Percentiles rank a stretch among this genome's conserved stretches.
Evolutionary conservation across 2,797 vertebrate genomes (phyloP).

Genomic region (Myotis myotis): DNA sequence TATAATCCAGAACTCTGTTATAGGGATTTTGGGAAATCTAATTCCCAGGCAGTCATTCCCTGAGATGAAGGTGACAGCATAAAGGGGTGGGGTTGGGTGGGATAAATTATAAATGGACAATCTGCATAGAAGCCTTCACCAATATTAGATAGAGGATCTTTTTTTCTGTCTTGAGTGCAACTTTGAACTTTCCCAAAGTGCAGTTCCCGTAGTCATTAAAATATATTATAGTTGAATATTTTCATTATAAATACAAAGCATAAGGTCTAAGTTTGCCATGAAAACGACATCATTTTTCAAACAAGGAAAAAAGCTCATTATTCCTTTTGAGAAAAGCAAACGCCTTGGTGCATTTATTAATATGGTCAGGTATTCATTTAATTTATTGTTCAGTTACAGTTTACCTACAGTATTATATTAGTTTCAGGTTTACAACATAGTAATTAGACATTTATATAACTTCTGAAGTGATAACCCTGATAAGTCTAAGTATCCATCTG

Average conservation of each 20-base stretch:
- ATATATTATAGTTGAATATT: not conserved
- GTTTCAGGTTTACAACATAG: not conserved
- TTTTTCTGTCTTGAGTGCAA: not conserved
- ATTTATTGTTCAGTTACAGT: not conserved
- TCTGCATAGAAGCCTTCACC: not conserved
- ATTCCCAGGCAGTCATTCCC: not conserved
- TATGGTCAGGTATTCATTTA: not conserved
- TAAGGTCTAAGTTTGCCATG: not conserved
- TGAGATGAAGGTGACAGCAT: not conserved
- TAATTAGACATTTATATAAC: not conserved
- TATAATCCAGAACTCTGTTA: not conserved
- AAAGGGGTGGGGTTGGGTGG: not conserved
- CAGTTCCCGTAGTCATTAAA: constrained; percentile 1
- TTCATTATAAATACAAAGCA: not conserved
- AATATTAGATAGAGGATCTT: not conserved
- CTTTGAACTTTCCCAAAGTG: constrained; percentile 7
- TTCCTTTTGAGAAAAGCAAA: constrained; percentile 32
- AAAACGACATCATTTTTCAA: constrained; percentile 23
- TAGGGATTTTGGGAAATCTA: not conserved
- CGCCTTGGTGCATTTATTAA: constrained; percentile 11
- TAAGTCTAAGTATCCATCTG: not conserved
- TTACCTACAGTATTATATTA: not conserved
- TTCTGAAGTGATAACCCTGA: not conserved
- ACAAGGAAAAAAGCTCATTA: not conserved
- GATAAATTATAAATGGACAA: not conserved